phyloP scores from a whole-genome alignment of 1,140 invertebrate genomes.

The Meteorus sp. region DNA sequence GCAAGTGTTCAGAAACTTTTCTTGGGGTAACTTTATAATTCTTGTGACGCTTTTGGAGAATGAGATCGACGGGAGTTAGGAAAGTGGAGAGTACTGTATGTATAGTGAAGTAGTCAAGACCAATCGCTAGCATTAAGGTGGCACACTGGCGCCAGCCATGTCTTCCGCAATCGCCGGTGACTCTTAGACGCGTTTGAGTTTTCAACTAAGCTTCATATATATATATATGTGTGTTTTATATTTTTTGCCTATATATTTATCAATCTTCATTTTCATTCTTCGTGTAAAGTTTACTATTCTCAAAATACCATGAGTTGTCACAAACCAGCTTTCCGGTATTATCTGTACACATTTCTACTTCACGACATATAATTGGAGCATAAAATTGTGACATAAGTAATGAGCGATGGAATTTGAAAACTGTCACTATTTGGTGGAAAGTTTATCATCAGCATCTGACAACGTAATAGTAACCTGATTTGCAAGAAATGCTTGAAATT shows the following conservation, averaged over 20 bases:
- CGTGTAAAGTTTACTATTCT: no score
- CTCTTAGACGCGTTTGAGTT: background rate
- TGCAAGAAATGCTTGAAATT: constrained; percentile 54
- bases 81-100: constrained; percentile 26
- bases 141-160: constrained; percentile 54
- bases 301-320: no score
- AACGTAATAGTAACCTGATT: constrained; percentile 35
- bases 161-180: constrained; percentile 41
- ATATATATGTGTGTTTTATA: background rate
- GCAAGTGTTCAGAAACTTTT: constrained; percentile 32
- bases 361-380: no score
- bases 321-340: no score
- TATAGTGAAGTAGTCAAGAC: constrained; percentile 3
- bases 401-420: background rate
- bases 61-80: constrained; percentile 44
- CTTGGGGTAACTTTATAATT: constrained; percentile 56
- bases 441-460: constrained; percentile 33
- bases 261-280: no score
- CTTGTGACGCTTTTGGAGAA: constrained; percentile 56
- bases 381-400: background rate
- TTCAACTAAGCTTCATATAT: no score
- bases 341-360: no score
- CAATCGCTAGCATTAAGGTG: constrained; percentile 45
- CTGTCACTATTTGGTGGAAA: constrained; percentile 7
- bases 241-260: no score